Conservation (phyloP, 2,888 invertebrate genomes). For the Sinodicranocentrus sp. region DNA sequence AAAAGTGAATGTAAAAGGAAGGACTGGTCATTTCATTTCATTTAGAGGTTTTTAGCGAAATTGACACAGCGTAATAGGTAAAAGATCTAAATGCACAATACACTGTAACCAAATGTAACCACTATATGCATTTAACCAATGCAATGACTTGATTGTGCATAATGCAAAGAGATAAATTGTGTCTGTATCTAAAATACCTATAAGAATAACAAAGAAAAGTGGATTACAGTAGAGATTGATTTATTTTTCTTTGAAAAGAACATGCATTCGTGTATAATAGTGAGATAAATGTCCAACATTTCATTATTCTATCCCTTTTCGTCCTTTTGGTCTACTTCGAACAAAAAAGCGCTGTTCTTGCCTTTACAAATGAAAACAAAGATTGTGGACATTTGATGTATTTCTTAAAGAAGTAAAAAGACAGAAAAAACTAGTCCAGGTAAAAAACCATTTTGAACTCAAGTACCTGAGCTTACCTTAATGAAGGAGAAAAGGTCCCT, state of each 20-base stretch:
- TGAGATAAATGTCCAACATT: conserved; percentile 10
- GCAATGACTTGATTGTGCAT: neutral
- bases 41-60: conserved; percentile 2
- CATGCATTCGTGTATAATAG: neutral
- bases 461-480: conserved; percentile 15
- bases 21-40: neutral
- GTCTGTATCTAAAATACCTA: neutral
- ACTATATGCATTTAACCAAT: neutral
- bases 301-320: neutral
- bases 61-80: neutral
- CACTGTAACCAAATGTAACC: too few relatives aligned
- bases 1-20: conserved; percentile 11
- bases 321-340: conserved; percentile 2
- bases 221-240: neutral
- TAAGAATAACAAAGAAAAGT: conserved; percentile 15
- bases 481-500: conserved; percentile 14
- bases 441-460: neutral
- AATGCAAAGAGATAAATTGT: neutral
- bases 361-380: neutral
- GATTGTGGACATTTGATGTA: neutral
- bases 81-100: too few relatives aligned
- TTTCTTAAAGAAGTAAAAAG: neutral
- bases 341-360: neutral
- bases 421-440: neutral
- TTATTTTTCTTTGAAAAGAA: conserved; percentile 14